These are phyloP conservation scores for Acrobasis suavella DNA, from an alignment of 2,888 invertebrate genomes.

Conservation along the genomic window DNA sequence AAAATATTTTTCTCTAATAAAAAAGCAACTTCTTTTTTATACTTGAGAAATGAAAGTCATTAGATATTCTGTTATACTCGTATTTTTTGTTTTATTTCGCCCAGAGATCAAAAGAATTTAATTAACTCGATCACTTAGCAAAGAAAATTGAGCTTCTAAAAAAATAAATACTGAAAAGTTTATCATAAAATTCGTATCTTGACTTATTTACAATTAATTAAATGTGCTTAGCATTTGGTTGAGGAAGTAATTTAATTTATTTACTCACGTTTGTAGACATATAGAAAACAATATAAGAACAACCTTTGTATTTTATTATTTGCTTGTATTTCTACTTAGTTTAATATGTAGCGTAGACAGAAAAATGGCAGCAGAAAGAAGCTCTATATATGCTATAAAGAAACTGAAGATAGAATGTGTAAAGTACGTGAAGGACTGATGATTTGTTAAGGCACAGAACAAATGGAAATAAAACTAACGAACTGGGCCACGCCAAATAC, in stretches of 20 bases:
- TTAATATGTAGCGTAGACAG: too few species aligned
- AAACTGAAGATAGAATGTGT: too few species aligned
- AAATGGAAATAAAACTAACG: too few species aligned
- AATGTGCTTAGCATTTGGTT: background rate
- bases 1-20: background rate
- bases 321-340: too few species aligned
- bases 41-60: background rate
- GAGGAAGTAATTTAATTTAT: background rate
- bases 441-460: too few species aligned
- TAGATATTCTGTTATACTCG: background rate
- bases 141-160: conserved; percentile 22
- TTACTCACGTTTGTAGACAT: background rate
- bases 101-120: conserved; percentile 32
- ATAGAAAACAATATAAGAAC: too few species aligned
- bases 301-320: too few species aligned
- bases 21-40: background rate
- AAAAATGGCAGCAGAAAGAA: too few species aligned
- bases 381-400: too few species aligned
- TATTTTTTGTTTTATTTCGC: conserved; percentile 4
- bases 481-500: too few species aligned
- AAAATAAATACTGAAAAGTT: conserved; percentile 12
- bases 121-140: conserved; percentile 31
- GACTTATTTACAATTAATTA: conserved; percentile 9
- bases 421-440: too few species aligned
- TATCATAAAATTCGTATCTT: conserved; percentile 2